These are phyloP conservation scores for Colossoma macropomum DNA, from an alignment of 2,113 vertebrate genomes.

Conservation along the genomic window DNA sequence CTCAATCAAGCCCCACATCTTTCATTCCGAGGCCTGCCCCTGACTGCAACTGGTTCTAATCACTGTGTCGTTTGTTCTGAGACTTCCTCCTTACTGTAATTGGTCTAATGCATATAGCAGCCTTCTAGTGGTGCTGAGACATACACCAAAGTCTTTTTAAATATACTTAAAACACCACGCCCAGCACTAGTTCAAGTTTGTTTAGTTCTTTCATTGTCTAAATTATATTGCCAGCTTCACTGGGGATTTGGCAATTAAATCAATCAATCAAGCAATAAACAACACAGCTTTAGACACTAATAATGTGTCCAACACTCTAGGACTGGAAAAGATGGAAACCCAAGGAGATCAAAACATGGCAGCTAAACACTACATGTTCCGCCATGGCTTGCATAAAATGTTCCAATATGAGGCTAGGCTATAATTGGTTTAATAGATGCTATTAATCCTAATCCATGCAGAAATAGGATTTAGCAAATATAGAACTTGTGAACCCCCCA, in stretches of 20 bases:
- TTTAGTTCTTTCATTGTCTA: too few species aligned
- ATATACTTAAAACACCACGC: too few species aligned
- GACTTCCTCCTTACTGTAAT: too few species aligned
- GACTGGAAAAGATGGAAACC: not conserved
- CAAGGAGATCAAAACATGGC: not conserved
- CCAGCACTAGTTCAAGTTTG: too few species aligned
- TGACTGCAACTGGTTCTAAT: too few species aligned
- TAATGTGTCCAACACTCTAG: not conserved
- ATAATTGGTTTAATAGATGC: not conserved
- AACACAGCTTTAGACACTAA: not conserved
- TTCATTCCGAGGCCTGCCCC: too few species aligned
- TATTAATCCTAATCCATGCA: not conserved
- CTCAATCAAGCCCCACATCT: too few species aligned
- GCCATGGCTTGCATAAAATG: not conserved
- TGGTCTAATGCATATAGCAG: too few species aligned
- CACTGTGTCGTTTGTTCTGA: too few species aligned
- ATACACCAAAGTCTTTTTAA: too few species aligned
- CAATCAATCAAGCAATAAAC: not conserved
- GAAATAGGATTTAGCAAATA: not conserved
- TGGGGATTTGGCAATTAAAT: not conserved
- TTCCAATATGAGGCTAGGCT: not conserved
- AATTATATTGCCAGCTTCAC: not conserved
- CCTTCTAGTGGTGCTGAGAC: too few species aligned
- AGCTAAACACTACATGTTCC: not conserved
- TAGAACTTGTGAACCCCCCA: not conserved